Base-by-base conservation (phyloP, 2,797 vertebrate species). In the Pipistrellus pygmaeus region DNA sequence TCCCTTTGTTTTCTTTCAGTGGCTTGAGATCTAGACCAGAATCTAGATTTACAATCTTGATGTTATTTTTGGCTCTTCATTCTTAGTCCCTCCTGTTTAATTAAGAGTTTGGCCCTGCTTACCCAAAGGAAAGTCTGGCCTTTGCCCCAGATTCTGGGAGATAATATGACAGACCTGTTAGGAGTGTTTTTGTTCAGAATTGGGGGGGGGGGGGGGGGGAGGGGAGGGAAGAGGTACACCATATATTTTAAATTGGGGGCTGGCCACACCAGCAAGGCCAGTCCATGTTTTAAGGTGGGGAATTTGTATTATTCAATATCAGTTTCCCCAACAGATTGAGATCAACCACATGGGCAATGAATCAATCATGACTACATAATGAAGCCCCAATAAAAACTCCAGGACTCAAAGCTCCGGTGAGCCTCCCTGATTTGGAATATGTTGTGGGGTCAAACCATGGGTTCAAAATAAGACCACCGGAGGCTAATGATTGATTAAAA, bases 121-220 rank as follows among this genome's bases (percentile, higher is more conserved):
- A 41, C 15, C 60, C 66, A 71, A 32, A 96, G 17, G 18, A 53
- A 84, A 21, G 6, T 57, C 35, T 68, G 41, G 32, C 2, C 25
- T 95, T 91, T 85, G 41, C 21, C 69, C 78, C 75, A 64, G 60
- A n/a, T 73, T 76, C 60, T 85, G 32, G 32, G 55, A 87, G n/a
- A 23, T 72, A 87, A 81, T 57, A 46, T 27, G 48, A 75, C 44
- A 80, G 18, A 69, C 20, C 8, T 15, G 23, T 66, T 5, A 51
- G 7, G 23, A 66, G 23, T 77, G 7, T 32, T 88, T 89, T 35
- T 77, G 27, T 64, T 93, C 69, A 84, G 57, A 41, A 5, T 2
- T 35, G 25, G 35, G 6, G 23, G 2, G 9, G 53, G 21, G 35
- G 5, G 30, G 1, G 8, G 25, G 35, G 6, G 23, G 2, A 8